Evolutionary conservation across 2,113 vertebrate genomes (phyloP), one percentile per base, ranked within the genome.

Genomic region (Cairina moschata): DNA sequence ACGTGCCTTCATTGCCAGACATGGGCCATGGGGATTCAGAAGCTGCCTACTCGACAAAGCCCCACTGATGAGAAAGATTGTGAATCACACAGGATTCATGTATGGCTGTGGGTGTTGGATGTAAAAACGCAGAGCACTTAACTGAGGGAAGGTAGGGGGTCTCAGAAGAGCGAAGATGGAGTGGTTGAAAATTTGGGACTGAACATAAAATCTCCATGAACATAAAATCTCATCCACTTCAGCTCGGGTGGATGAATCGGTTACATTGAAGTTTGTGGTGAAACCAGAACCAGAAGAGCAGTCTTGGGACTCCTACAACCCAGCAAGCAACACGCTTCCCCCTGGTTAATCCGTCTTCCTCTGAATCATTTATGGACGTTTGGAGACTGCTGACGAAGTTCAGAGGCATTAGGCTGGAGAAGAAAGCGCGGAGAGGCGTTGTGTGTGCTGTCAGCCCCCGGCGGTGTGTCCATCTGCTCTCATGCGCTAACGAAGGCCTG

Each of bases 321-420:
- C 50, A 56, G 83, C 28, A 71, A 88, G 66, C 1, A 8, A 31
- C 25, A 18, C 11, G 20, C 48, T 68, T 74, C 7, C 29, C 6
- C 17, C 44, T 77, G 23, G 52, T 68, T 96, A 95, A 96, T 94
- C 94, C 38, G 13, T 42, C 76, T 60, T 69, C 25, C 76, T 90
- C 60, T 96, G 81, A 96, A 97, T 95, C 26, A 96, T 96, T 95
- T 67, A 96, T 85, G 79, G 80, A 29, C 83, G 69, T 77, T 95
- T 95, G 91, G 72, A 72, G 58, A 73, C 60, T 88, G 59, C 81
- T 95, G 21, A 23, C 2, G 23, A 93, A 95, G 94, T 93, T 96
- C 91, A 95, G 88, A 82, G 34, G 88, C 88, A 86, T 59, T 56
- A 92, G 46, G 48, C 78, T 86, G 75, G 34, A 62, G 92, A 95